phyloP scores from a whole-genome alignment of 2,113 vertebrate genomes.

The Gopherus evgoodei region DNA sequence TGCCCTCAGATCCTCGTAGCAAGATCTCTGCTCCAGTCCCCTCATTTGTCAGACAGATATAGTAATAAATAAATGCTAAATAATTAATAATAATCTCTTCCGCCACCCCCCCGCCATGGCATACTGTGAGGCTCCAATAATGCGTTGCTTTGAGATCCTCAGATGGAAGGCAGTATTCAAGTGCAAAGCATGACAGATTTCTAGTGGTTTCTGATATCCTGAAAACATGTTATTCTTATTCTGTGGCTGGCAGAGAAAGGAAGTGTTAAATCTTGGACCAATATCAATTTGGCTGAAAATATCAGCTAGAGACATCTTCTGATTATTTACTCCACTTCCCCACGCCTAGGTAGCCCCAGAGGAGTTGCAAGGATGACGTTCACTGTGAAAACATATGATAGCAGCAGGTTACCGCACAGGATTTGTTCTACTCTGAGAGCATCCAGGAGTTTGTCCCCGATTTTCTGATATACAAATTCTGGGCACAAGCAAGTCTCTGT shows the following conservation, averaged over 20 bases:
- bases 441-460: constrained; percentile 29
- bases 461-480: background rate
- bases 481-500: background rate
- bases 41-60: background rate
- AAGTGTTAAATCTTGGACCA: constrained; percentile 71
- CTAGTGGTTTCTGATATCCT: constrained; percentile 59
- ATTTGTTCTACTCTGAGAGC: constrained; percentile 12
- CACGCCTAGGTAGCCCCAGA: constrained; percentile 54
- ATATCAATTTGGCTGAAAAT: constrained; percentile 66
- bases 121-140: accelerated
- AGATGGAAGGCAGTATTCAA: constrained; percentile 19
- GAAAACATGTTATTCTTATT: constrained; percentile 72
- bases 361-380: constrained; percentile 37
- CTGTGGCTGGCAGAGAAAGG: constrained; percentile 58
- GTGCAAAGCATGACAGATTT: constrained; percentile 60
- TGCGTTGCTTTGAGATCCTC: background rate
- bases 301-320: constrained; percentile 69
- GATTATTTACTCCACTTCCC: constrained; percentile 65
- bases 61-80: background rate
- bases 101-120: background rate
- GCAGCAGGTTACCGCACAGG: background rate
- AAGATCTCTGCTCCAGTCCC: constrained; percentile 11
- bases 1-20: background rate
- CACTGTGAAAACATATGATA: constrained; percentile 61
- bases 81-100: background rate